Conservation (phyloP, 2,888 invertebrate genomes). For the Drosophila suboccidentalis region DNA sequence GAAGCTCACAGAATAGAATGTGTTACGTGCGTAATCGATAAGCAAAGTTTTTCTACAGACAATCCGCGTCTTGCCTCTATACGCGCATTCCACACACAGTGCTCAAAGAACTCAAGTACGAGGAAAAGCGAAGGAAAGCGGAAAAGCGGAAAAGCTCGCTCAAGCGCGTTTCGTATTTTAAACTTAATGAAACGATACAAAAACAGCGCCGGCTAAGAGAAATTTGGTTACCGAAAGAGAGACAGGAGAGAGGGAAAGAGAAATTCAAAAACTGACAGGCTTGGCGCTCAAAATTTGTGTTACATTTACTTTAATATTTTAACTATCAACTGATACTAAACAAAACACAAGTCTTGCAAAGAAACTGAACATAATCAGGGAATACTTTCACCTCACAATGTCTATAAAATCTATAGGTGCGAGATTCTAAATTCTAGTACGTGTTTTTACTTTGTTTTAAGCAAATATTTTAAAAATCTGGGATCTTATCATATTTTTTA, state of each 20-base stretch:
- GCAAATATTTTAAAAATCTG: no score
- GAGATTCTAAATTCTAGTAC: no score
- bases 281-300: conserved; percentile 35
- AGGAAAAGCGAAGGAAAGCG: conserved; percentile 63
- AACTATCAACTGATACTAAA: no score
- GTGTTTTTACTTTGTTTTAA: no score
- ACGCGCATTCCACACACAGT: conserved; percentile 73
- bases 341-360: no score
- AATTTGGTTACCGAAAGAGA: conserved; percentile 26
- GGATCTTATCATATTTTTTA: no score
- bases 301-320: neutral
- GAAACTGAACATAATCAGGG: neutral
- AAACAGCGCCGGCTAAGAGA: conserved; percentile 47
- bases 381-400: neutral
- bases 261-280: conserved; percentile 10
- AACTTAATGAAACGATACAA: conserved; percentile 60
- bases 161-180: conserved; percentile 68
- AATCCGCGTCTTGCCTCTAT: conserved; percentile 72
- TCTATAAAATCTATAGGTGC: neutral
- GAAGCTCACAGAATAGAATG: conserved; percentile 16
- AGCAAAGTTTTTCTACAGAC: conserved; percentile 65
- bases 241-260: conserved; percentile 27
- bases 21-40: conserved; percentile 80
- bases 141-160: conserved; percentile 78
- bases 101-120: conserved; percentile 62